A percentile compares a stretch with the other conserved stretches of the same genome.
phyloP scores from a whole-genome alignment of 2,797 vertebrate genomes.

The Crenichthys baileyi region DNA sequence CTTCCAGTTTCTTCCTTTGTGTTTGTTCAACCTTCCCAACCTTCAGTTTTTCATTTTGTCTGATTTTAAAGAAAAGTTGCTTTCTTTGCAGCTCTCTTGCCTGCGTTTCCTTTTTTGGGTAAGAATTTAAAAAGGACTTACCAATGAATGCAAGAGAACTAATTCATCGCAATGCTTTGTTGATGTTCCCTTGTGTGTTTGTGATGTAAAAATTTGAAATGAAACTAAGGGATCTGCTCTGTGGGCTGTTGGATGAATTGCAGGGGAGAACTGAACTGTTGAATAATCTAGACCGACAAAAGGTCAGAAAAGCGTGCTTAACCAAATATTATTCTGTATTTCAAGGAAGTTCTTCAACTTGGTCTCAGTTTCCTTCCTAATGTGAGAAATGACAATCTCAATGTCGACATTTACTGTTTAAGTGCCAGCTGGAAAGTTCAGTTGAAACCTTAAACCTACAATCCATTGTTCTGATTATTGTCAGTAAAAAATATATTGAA shows the following conservation, averaged over 20 bases:
- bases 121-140: background rate
- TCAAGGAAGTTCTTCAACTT: background rate
- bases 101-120: background rate
- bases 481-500: background rate
- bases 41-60: constrained; percentile 12
- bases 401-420: background rate
- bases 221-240: constrained; percentile 24
- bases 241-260: constrained; percentile 39
- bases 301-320: constrained; percentile 11
- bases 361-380: background rate
- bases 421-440: background rate
- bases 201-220: constrained; percentile 14
- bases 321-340: constrained; percentile 6
- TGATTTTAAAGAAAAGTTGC: background rate
- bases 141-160: background rate
- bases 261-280: constrained; percentile 40
- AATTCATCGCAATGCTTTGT: background rate
- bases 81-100: background rate
- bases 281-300: constrained; percentile 23
- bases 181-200: background rate
- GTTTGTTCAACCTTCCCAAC: constrained; percentile 9
- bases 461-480: too few relatives aligned
- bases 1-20: constrained; percentile 5
- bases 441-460: background rate
- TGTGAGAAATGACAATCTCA: background rate